Percentiles rank a stretch among this genome's conserved stretches.
Evolutionary conservation across 2,113 vertebrate genomes (phyloP).

Genomic region (Gobius niger): DNA sequence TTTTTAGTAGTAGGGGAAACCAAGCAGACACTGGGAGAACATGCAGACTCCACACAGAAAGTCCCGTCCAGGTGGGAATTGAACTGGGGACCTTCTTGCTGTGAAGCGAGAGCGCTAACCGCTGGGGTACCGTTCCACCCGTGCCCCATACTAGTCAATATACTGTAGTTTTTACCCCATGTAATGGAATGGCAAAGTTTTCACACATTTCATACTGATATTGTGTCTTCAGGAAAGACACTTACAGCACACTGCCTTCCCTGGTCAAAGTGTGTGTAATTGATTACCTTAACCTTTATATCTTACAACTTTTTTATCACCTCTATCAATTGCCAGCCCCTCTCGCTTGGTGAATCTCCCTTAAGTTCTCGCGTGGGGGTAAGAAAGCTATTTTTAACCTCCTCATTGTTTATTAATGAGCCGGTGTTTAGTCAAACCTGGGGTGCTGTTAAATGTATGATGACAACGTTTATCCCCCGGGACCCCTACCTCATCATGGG

Average conservation of each 20-base stretch:
- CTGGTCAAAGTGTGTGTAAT: neutral
- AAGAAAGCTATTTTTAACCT: conserved; percentile 69
- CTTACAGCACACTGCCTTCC: neutral
- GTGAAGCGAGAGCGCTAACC: too few species aligned
- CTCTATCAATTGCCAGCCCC: conserved; percentile 16
- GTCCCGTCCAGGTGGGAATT: too few species aligned
- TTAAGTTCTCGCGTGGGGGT: conserved; percentile 29
- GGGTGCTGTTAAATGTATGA: conserved; percentile 78
- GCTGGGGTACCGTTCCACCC: too few species aligned
- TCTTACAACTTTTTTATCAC: neutral
- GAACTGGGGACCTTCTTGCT: too few species aligned
- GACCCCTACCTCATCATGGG: conserved; percentile 59
- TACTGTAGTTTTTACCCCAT: too few species aligned
- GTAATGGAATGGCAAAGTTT: too few species aligned
- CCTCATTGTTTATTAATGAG: conserved; percentile 76
- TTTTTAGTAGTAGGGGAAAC: too few species aligned
- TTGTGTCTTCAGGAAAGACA: neutral
- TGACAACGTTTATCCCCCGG: conserved; percentile 65
- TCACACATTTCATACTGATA: too few species aligned
- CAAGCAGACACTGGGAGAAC: too few species aligned
- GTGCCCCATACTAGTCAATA: too few species aligned
- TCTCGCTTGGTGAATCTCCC: conserved; percentile 50
- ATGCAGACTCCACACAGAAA: too few species aligned
- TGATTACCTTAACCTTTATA: neutral
- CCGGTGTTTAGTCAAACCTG: conserved; percentile 76